phyloP scores from a whole-genome alignment of 2,888 invertebrate species.

The Andrena bicolor region DNA sequence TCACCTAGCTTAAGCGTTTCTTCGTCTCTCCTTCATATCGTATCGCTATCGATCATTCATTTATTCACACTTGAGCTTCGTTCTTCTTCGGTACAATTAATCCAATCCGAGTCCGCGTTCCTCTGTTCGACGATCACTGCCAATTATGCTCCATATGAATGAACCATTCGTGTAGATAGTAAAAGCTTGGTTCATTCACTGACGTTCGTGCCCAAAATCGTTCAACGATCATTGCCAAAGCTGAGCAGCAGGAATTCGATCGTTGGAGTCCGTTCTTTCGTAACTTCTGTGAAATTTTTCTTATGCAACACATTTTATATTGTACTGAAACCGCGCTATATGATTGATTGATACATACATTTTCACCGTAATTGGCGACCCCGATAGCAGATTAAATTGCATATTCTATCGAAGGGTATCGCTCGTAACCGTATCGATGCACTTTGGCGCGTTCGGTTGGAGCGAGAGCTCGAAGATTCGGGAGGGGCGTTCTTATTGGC shows the following conservation, averaged over 20 bases:
- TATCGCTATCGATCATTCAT: neutral
- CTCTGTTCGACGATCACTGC: neutral
- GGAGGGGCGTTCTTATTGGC: neutral
- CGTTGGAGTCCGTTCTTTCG: neutral
- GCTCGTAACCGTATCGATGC: neutral
- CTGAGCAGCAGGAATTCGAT: neutral
- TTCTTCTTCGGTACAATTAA: slow-evolving; percentile 9
- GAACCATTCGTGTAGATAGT: slow-evolving; percentile 2
- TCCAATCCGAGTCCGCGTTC: neutral
- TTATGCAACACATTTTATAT: neutral
- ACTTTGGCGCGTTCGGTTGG: neutral
- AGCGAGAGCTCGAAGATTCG: neutral
- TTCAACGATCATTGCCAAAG: slow-evolving; percentile 30
- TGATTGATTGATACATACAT: neutral
- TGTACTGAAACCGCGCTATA: no score
- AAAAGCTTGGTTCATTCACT: slow-evolving; percentile 16
- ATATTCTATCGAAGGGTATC: neutral
- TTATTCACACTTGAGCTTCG: neutral
- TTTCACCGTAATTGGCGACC: neutral
- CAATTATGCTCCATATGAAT: slow-evolving; percentile 34
- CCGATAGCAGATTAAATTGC: neutral
- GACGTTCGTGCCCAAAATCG: neutral
- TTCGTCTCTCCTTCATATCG: neutral
- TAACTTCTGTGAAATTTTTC: neutral
- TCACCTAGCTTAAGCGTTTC: no score